Base-by-base conservation (phyloP, 2,113 vertebrate species). In the Pomatorhinus ruficollis region DNA sequence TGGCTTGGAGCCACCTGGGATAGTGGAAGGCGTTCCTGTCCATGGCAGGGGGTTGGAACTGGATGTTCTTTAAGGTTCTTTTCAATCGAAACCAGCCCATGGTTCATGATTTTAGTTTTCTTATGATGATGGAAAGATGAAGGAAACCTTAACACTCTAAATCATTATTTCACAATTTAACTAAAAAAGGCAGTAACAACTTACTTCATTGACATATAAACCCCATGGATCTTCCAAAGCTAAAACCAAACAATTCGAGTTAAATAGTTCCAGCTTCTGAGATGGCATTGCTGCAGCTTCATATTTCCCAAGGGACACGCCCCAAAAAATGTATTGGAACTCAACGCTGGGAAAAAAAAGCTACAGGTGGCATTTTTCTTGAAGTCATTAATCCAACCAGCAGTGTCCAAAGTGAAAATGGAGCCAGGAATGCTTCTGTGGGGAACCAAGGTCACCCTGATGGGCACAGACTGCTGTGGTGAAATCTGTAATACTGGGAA, bases 401-500 rank as follows among this genome's bases (percentile, higher is more conserved):
- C 21, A 54, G 6, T 6, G 24, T 53, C 17, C 66, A 77, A 87
- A 90, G 12, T n/a, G 45, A 76, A 61, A 70, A 64, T 27, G 15
- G 47, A 92, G 3, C 13, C 60, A 44, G 42, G 30, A 80, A 17
- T 44, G 3, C 1, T 66, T 63, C 52, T n/a, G 11, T 28, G 47
- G 37, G 74, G 44, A 28, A 15, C 37, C 35, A 75, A n/a, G 19
- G 33, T 63, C 75, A 65, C 8, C 19, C 1, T 10, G 50, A 49
- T 0, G 0, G n/a, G 9, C 33, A 44, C 42, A 40, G 6, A 24
- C 3, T 15, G 6, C 27, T 11, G 20, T 5, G 37, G 12, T 15
- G 30, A 71, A 39, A 45, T 52, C 57, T 25, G 33, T 15, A 24
- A 70, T 17, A 15, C 10, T 20, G 42, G 30, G 40, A 23, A 13